Evolutionary conservation across 2,888 invertebrate species (phyloP).

Genomic region (Protophormia terraenovae): DNA sequence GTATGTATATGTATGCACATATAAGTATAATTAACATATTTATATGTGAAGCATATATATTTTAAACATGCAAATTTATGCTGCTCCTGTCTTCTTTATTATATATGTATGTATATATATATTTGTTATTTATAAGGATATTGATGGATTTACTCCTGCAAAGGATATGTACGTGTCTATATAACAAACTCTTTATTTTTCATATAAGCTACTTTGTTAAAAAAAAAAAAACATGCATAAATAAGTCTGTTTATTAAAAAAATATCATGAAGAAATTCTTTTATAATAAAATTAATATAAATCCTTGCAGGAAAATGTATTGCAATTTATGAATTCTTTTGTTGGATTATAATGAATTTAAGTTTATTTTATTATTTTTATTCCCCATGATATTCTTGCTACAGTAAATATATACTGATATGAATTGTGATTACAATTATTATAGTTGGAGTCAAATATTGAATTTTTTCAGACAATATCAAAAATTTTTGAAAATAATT

Average conservation of each 20-base stretch:
- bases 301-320: not conserved
- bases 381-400: too few species aligned
- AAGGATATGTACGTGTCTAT: not conserved
- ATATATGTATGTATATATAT: too few species aligned
- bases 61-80: not conserved
- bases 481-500: too few species aligned
- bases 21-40: not conserved
- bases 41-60: not conserved
- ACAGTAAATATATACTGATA: too few species aligned
- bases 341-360: not conserved
- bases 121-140: not conserved
- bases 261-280: not conserved
- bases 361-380: too few species aligned
- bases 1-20: not conserved
- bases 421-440: too few species aligned
- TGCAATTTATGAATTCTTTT: not conserved
- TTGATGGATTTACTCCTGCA: not conserved
- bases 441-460: too few species aligned
- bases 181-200: not conserved
- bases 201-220: not conserved
- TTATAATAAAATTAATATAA: constrained; percentile 6
- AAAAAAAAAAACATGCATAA: not conserved
- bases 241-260: too few species aligned
- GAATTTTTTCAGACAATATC: too few species aligned
- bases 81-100: not conserved